These are phyloP conservation scores for Cecidostiba fungosa DNA, from an alignment of 2,888 invertebrate genomes.

Conservation along the genomic window DNA sequence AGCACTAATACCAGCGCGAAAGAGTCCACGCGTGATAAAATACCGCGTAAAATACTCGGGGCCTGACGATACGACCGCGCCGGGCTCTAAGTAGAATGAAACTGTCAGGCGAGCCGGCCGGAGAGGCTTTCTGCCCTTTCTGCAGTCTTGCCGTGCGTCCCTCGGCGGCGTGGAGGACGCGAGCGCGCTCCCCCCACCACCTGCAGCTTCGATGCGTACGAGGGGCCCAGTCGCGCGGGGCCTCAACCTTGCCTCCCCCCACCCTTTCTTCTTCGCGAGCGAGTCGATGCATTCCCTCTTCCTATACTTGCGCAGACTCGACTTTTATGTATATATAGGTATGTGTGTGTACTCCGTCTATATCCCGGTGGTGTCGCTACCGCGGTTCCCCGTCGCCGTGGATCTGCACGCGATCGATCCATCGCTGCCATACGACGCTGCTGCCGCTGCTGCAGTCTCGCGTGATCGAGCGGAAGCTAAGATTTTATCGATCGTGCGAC, in stretches of 20 bases:
- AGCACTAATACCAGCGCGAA: too few species aligned
- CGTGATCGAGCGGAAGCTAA: constrained; percentile 12
- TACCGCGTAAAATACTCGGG: neutral
- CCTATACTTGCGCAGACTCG: neutral
- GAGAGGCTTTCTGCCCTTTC: constrained; percentile 55
- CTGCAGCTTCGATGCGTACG: neutral
- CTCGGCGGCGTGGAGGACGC: constrained; percentile 18
- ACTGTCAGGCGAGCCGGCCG: constrained; percentile 52
- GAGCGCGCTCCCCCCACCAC: constrained; percentile 62
- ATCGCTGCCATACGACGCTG: neutral
- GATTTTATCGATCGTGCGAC: constrained; percentile 7
- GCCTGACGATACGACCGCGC: constrained; percentile 20
- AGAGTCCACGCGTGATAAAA: neutral
- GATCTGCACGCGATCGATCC: constrained; percentile 18
- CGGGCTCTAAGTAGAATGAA: constrained; percentile 57
- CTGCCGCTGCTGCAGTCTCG: constrained; percentile 11
- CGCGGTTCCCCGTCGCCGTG: constrained; percentile 20
- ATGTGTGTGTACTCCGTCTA: neutral
- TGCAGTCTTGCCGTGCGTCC: constrained; percentile 25
- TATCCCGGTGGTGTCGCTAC: constrained; percentile 33
- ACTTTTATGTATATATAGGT: neutral
- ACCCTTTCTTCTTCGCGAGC: constrained; percentile 40
- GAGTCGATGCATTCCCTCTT: neutral
- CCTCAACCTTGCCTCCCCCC: constrained; percentile 57
- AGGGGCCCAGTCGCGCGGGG: constrained; percentile 58